Conservation (phyloP, 1,140 invertebrate genomes). For the Microvelia longipes region DNA sequence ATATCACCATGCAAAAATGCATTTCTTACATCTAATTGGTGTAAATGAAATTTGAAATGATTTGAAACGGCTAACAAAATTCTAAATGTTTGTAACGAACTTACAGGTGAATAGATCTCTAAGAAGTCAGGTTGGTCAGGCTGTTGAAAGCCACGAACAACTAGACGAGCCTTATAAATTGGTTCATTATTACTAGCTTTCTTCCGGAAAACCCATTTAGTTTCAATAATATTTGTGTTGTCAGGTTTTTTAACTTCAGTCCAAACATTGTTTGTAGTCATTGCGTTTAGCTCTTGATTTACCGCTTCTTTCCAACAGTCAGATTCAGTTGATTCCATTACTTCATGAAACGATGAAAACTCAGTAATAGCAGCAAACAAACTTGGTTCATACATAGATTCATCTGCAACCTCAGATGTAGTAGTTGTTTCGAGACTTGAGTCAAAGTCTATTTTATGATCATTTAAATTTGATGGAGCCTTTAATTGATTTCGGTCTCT, state of each 20-base stretch:
- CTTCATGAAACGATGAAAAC: not conserved
- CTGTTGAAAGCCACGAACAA: constrained; percentile 6
- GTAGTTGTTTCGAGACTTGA: not conserved
- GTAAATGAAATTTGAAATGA: constrained; percentile 16
- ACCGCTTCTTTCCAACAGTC: not conserved
- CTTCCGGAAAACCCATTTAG: constrained; percentile 4
- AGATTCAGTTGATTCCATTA: not conserved
- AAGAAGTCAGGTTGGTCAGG: constrained; percentile 20
- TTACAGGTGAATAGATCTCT: constrained; percentile 27
- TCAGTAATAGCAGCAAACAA: not conserved
- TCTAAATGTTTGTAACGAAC: constrained; percentile 23
- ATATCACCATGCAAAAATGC: constrained; percentile 30
- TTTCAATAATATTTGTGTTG: not conserved
- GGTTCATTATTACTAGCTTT: not conserved
- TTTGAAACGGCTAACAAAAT: constrained; percentile 22
- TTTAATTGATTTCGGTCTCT: not conserved
- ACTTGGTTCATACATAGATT: not conserved
- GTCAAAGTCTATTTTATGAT: not conserved
- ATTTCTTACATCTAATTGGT: constrained; percentile 27
- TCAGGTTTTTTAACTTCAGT: not conserved
- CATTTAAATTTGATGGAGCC: not conserved
- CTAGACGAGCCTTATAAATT: not conserved
- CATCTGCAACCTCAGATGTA: not conserved
- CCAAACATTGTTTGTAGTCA: not conserved
- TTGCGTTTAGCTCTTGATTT: not conserved